A percentile compares a stretch with the other conserved stretches of the same genome.
These are phyloP conservation scores for Pseudeuparius sepicola DNA, from an alignment of 2,888 invertebrate species.

Conservation along the genomic window DNA sequence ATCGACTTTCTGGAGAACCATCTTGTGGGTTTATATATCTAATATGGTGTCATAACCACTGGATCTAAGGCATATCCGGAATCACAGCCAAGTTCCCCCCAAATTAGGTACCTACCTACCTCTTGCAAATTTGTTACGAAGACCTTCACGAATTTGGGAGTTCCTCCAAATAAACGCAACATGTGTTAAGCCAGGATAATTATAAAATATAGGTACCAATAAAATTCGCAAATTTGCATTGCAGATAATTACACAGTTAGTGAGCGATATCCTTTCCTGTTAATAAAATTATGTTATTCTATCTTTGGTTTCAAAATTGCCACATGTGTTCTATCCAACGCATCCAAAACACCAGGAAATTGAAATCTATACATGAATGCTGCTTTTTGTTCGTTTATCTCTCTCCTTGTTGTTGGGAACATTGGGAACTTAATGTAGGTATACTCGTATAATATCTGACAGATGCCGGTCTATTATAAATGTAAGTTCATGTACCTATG, in stretches of 20 bases:
- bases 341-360: constrained; percentile 5
- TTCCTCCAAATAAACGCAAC: constrained; percentile 9
- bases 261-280: constrained; percentile 8
- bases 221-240: constrained; percentile 7
- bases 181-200: constrained; percentile 8
- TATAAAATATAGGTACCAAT: constrained; percentile 5
- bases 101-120: too few species aligned
- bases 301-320: constrained; percentile 1
- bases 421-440: too few species aligned
- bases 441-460: too few species aligned
- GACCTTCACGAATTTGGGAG: too few species aligned
- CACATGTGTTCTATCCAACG: not conserved
- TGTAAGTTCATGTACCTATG: too few species aligned
- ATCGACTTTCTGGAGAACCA: too few species aligned
- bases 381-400: constrained; percentile 2
- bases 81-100: too few species aligned
- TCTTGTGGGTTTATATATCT: too few species aligned
- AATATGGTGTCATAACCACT: too few species aligned
- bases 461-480: too few species aligned
- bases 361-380: not conserved
- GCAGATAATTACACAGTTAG: constrained; percentile 6
- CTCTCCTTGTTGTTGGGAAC: constrained; percentile 1
- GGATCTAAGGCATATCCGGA: too few species aligned
- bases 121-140: too few species aligned
- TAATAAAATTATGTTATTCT: constrained; percentile 7